A percentile compares a stretch with the other conserved stretches of the same genome.
These are phyloP conservation scores for Sebastes matsubarae DNA, from an alignment of 2,797 vertebrate genomes.

Conservation along the genomic window DNA sequence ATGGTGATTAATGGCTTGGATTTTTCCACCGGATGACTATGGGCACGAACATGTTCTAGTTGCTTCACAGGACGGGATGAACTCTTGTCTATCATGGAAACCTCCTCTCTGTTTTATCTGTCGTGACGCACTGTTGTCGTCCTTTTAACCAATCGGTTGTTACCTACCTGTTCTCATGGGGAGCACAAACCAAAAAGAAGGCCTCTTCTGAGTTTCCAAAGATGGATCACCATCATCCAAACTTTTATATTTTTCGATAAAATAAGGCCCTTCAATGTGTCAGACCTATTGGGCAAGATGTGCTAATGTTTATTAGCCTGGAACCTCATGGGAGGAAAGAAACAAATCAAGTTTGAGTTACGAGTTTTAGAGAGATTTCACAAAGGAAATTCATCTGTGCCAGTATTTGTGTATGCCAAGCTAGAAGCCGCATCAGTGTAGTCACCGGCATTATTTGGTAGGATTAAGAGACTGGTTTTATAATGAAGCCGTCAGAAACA, in stretches of 20 bases:
- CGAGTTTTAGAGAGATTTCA: background rate
- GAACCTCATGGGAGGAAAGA: background rate
- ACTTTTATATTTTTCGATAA: background rate
- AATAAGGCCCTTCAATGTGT: slow-evolving; percentile 7
- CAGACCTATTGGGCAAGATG: background rate
- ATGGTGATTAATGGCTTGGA: slow-evolving; percentile 60
- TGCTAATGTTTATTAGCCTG: slow-evolving; percentile 1
- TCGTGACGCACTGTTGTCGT: background rate
- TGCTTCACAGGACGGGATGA: slow-evolving; percentile 47
- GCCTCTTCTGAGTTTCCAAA: background rate
- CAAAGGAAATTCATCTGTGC: background rate
- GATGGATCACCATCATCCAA: background rate
- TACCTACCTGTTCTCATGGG: background rate
- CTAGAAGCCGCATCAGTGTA: background rate
- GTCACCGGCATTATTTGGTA: background rate
- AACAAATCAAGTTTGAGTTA: background rate
- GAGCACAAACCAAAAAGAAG: background rate
- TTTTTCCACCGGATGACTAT: slow-evolving; percentile 65
- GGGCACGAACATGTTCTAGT: slow-evolving; percentile 59
- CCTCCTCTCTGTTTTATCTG: slow-evolving; percentile 24
- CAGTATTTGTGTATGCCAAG: background rate
- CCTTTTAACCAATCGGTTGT: background rate
- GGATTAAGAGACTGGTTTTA: background rate
- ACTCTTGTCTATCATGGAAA: slow-evolving; percentile 41
- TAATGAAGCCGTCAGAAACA: background rate